Evolutionary conservation across 2,888 invertebrate genomes (phyloP).

Genomic region (Dysmachus trigonus): DNA sequence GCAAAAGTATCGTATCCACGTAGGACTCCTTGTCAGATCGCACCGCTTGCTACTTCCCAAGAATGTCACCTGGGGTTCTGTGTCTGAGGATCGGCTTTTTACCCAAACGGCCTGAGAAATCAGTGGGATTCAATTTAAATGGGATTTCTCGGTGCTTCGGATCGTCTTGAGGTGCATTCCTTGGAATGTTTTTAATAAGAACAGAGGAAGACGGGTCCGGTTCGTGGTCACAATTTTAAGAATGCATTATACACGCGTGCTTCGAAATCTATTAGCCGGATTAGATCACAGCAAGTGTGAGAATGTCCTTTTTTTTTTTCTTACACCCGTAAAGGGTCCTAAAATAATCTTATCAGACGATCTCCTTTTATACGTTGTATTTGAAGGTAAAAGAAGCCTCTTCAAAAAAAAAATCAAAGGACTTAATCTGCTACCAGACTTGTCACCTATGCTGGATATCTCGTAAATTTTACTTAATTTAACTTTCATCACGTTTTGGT

Average conservation of each 20-base stretch:
- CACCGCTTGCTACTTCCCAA: not conserved
- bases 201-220: not conserved
- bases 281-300: not conserved
- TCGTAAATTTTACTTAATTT: not conserved
- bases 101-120: not conserved
- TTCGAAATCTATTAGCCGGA: not conserved
- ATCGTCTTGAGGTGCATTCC: not conserved
- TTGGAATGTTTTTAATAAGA: not conserved
- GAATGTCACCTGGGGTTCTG: not conserved
- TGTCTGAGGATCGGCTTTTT: not conserved
- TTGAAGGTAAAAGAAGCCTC: not conserved
- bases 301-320: not conserved
- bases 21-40: slow-evolving; percentile 1
- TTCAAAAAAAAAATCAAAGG: not conserved
- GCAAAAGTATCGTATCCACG: not conserved
- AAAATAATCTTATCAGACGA: not conserved
- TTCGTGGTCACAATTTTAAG: not conserved
- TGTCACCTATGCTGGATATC: not conserved
- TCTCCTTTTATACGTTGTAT: not conserved
- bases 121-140: not conserved
- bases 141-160: not conserved
- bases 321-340: not conserved
- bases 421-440: not conserved
- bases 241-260: not conserved
- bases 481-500: slow-evolving; percentile 7